These are phyloP conservation scores for Temnothorax ravouxi DNA, from an alignment of 2,888 invertebrate species.

Conservation along the genomic window DNA sequence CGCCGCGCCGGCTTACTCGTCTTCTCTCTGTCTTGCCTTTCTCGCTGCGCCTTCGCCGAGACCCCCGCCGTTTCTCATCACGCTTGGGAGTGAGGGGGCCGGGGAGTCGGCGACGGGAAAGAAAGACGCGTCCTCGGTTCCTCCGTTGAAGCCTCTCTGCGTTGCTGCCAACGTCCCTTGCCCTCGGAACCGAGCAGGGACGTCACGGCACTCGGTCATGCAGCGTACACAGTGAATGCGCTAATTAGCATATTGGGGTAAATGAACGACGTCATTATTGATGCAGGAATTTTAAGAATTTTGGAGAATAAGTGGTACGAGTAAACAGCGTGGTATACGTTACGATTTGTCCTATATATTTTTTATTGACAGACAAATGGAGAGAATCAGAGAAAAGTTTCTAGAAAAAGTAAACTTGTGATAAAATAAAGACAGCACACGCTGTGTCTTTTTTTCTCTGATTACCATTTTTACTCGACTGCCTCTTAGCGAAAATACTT, in stretches of 20 bases:
- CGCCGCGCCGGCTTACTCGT: conserved; percentile 61
- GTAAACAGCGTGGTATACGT: neutral
- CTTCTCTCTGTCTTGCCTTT: conserved; percentile 53
- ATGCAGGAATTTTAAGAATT: conserved; percentile 5
- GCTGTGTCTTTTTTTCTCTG: neutral
- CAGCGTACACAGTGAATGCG: neutral
- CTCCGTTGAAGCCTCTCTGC: conserved; percentile 35
- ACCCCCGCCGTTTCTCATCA: conserved; percentile 42
- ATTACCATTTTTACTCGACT: neutral
- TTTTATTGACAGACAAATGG: neutral
- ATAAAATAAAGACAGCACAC: neutral
- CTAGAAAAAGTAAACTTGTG: neutral
- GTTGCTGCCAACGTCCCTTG: conserved; percentile 43
- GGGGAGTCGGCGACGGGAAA: neutral
- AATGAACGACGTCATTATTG: conserved; percentile 2
- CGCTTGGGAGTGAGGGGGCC: too few species aligned
- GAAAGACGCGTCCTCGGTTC: conserved; percentile 41
- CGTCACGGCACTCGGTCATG: neutral
- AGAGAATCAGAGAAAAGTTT: neutral
- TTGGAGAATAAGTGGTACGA: neutral
- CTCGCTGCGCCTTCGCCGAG: conserved; percentile 55
- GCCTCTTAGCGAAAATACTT: neutral
- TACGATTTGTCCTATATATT: neutral
- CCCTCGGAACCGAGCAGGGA: conserved; percentile 19
- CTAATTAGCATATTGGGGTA: conserved; percentile 33